A percentile compares a stretch with the other conserved stretches of the same genome.
Conservation (phyloP, 2,888 invertebrate species). For the Plebejus argus region DNA sequence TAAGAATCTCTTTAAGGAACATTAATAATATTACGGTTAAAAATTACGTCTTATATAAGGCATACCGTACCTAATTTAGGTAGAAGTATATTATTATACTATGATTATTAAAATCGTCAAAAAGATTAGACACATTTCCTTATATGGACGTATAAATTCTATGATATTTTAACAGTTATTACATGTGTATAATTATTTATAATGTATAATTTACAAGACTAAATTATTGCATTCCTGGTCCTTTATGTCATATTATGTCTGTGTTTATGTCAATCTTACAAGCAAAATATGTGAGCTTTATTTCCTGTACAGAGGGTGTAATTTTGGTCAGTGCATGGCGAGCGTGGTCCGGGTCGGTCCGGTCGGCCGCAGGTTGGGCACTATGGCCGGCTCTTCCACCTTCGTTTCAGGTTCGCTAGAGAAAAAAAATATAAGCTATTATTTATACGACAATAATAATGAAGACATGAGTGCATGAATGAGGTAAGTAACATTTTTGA, state of each 20-base stretch:
- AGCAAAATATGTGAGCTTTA: constrained; percentile 1
- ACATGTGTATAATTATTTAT: neutral
- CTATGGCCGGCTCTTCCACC: constrained; percentile 65
- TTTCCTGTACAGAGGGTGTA: neutral
- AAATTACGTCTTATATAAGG: neutral
- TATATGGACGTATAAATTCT: neutral
- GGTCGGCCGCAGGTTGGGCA: constrained; percentile 65
- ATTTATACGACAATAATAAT: no score
- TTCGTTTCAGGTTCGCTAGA: constrained; percentile 59
- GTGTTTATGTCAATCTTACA: neutral
- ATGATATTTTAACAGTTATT: neutral
- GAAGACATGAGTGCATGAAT: no score
- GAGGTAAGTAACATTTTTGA: no score
- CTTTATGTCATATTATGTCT: neutral
- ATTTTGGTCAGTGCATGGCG: constrained; percentile 40
- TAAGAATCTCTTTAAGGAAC: neutral
- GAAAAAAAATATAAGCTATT: constrained; percentile 16
- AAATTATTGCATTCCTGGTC: constrained; percentile 2
- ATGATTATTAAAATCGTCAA: neutral
- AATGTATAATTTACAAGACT: neutral
- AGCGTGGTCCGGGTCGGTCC: constrained; percentile 60
- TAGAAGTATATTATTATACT: neutral
- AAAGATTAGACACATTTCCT: neutral
- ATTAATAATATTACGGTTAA: neutral
- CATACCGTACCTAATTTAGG: constrained; percentile 22